A percentile compares a stretch with the other conserved stretches of the same genome.
These are phyloP conservation scores for Hydrozoanthus gracilis DNA, from an alignment of 92 coral and sea anemone genomes.

Conservation along the genomic window DNA sequence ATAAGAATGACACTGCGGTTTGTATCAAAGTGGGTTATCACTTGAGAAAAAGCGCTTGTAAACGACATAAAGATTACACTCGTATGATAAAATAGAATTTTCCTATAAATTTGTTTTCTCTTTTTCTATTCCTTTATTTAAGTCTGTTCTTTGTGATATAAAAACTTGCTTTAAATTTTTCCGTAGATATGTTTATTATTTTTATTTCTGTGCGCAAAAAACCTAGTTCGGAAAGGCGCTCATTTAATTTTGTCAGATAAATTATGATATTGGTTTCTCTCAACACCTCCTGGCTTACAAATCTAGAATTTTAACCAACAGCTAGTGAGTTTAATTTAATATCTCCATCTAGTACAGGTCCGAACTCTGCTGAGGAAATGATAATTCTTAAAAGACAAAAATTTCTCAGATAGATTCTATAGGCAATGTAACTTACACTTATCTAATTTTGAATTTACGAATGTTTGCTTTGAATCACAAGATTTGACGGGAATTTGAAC, in stretches of 20 bases:
- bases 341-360: background rate
- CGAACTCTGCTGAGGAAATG: no score
- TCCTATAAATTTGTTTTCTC: no score
- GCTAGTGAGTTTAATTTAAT: background rate
- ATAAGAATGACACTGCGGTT: constrained; percentile 34
- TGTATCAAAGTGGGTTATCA: background rate
- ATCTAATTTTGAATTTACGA: background rate
- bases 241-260: background rate
- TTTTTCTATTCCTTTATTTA: background rate
- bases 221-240: background rate
- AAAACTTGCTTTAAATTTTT: background rate
- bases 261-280: background rate
- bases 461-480: background rate
- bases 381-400: no score
- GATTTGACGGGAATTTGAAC: background rate
- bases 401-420: no score
- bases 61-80: background rate
- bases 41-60: background rate
- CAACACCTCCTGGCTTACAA: constrained; percentile 15
- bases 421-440: background rate
- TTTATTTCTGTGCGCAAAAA: background rate
- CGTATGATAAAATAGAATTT: background rate
- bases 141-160: background rate
- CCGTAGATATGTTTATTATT: background rate
- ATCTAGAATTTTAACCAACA: constrained; percentile 7